Evolutionary conservation across 2,113 vertebrate species (phyloP).

Genomic region (Polypterus senegalus): DNA sequence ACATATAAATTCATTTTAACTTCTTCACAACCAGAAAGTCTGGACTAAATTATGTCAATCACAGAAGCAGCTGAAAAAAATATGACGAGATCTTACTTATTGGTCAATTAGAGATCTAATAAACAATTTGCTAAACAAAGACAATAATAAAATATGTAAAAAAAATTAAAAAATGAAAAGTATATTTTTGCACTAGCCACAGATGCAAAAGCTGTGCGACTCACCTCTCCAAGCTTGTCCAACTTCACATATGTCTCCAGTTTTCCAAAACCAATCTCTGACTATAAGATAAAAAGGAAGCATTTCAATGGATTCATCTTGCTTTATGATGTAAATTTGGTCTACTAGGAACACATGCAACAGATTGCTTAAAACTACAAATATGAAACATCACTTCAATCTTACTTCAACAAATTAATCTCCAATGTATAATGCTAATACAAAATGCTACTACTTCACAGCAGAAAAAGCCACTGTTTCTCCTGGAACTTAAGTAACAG

Average conservation of each 20-base stretch:
- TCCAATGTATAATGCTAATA: neutral
- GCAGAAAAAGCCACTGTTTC: too few relatives aligned
- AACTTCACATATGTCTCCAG: slow-evolving; percentile 95
- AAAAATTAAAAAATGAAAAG: slow-evolving; percentile 1
- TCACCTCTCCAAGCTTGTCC: slow-evolving; percentile 91
- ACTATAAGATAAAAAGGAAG: slow-evolving; percentile 45
- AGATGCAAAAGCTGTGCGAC: slow-evolving; percentile 21
- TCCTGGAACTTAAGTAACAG: too few relatives aligned
- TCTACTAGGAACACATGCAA: slow-evolving; percentile 2
- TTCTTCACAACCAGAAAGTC: too few relatives aligned
- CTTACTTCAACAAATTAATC: neutral
- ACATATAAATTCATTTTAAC: too few relatives aligned
- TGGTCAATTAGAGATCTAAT: too few relatives aligned
- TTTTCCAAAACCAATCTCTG: slow-evolving; percentile 94
- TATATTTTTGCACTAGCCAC: neutral
- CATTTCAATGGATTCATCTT: slow-evolving; percentile 15
- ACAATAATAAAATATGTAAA: neutral
- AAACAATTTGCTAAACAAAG: too few relatives aligned
- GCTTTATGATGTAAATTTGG: slow-evolving; percentile 8
- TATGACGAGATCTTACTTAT: too few relatives aligned
- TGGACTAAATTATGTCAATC: too few relatives aligned
- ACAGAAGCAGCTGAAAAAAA: too few relatives aligned
- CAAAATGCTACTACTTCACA: too few relatives aligned
- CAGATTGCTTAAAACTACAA: neutral
- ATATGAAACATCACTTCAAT: too few relatives aligned